These are phyloP conservation scores for Stenoptilia bipunctidactyla DNA, from an alignment of 2,888 invertebrate species.

Conservation along the genomic window DNA sequence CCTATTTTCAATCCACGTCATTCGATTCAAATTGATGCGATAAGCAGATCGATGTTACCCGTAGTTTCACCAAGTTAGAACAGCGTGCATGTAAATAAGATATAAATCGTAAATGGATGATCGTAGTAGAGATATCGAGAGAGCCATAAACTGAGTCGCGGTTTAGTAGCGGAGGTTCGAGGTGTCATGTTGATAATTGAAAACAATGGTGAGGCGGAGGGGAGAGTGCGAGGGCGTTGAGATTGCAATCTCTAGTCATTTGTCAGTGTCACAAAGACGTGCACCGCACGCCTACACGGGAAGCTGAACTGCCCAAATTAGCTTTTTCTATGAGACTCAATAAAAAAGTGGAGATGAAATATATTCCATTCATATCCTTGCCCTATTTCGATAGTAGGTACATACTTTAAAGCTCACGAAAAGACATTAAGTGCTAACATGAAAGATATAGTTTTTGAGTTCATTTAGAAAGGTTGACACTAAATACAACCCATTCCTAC, in stretches of 20 bases:
- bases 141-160: slow-evolving; percentile 54
- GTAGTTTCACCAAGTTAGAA: slow-evolving; percentile 11
- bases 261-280: slow-evolving; percentile 77
- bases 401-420: no score
- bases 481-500: no score
- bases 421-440: no score
- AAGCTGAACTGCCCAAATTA: slow-evolving; percentile 56
- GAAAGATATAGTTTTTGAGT: no score
- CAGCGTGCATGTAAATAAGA: slow-evolving; percentile 41
- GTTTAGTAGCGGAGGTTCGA: slow-evolving; percentile 47
- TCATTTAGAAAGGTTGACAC: no score
- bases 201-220: slow-evolving; percentile 63
- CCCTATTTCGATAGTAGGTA: no score
- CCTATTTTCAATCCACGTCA: slow-evolving; percentile 13
- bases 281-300: slow-evolving; percentile 44
- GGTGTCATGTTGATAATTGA: slow-evolving; percentile 68
- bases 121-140: slow-evolving; percentile 51
- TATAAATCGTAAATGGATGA: slow-evolving; percentile 47
- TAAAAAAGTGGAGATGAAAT: slow-evolving; percentile 2
- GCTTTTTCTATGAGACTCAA: slow-evolving; percentile 20
- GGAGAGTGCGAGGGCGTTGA: slow-evolving; percentile 69
- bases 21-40: slow-evolving; percentile 44
- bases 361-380: no score
- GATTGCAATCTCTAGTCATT: slow-evolving; percentile 84
- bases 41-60: slow-evolving; percentile 16